Evolutionary conservation across 2,888 invertebrate species (phyloP).

Genomic region (Ceratothoa steindachneri): DNA sequence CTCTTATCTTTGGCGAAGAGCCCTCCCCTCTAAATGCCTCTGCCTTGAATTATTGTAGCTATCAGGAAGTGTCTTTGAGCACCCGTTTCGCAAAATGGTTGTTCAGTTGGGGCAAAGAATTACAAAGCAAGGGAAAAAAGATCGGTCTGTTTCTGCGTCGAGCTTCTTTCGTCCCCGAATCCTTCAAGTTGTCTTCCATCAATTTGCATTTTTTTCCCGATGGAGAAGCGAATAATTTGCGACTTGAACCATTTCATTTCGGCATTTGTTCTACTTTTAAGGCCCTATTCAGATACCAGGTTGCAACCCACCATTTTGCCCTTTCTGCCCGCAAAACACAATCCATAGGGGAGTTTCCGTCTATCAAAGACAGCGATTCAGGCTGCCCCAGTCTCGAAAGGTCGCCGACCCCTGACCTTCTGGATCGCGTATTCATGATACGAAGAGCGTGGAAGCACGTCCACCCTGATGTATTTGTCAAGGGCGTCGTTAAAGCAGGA

Average conservation of each 20-base stretch:
- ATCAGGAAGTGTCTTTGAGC: slow-evolving; percentile 19
- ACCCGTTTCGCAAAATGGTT: slow-evolving; percentile 23
- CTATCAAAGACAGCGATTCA: background rate
- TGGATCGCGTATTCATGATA: slow-evolving; percentile 32
- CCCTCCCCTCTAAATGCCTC: slow-evolving; percentile 6
- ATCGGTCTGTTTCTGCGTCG: slow-evolving; percentile 23
- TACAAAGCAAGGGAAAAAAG: slow-evolving; percentile 20
- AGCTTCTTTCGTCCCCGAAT: slow-evolving; percentile 25
- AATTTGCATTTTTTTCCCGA: slow-evolving; percentile 27
- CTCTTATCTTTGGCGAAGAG: slow-evolving; percentile 20
- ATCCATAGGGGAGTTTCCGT: slow-evolving; percentile 12
- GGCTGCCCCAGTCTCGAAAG: background rate
- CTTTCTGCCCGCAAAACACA: slow-evolving; percentile 19
- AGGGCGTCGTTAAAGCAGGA: slow-evolving; percentile 37
- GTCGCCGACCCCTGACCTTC: slow-evolving; percentile 1
- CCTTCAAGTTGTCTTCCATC: slow-evolving; percentile 25
- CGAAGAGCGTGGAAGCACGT: slow-evolving; percentile 38
- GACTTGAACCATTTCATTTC: slow-evolving; percentile 21
- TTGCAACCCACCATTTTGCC: slow-evolving; percentile 16
- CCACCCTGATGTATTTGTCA: slow-evolving; percentile 32
- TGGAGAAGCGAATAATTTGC: slow-evolving; percentile 23
- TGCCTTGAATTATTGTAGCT: slow-evolving; percentile 16
- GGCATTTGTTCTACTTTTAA: slow-evolving; percentile 29
- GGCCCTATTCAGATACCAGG: slow-evolving; percentile 26
- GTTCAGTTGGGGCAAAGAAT: slow-evolving; percentile 29